phyloP scores from a whole-genome alignment of 2,888 invertebrate species.

The Acrobasis repandana region DNA sequence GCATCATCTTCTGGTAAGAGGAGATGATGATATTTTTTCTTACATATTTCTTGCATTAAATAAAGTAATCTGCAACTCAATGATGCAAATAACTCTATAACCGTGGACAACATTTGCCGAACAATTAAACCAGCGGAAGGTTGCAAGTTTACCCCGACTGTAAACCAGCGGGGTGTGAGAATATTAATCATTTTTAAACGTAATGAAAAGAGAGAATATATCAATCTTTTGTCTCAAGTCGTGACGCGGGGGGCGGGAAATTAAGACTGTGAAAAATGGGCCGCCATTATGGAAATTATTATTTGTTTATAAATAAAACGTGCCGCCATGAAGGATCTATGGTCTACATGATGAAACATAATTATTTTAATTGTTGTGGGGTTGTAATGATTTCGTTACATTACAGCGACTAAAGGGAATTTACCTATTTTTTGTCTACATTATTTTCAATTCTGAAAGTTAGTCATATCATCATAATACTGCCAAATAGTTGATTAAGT shows the following conservation, averaged over 20 bases:
- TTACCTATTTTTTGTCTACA: too few species aligned
- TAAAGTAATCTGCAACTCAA: background rate
- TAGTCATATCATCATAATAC: too few species aligned
- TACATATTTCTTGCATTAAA: background rate
- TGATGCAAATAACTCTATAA: slow-evolving; percentile 14
- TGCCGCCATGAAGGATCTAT: slow-evolving; percentile 34
- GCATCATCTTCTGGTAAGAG: too few species aligned
- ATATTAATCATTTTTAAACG: slow-evolving; percentile 69
- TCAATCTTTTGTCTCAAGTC: slow-evolving; percentile 75
- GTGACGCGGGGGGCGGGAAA: slow-evolving; percentile 56
- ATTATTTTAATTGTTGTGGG: slow-evolving; percentile 1
- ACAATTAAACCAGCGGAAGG: slow-evolving; percentile 17
- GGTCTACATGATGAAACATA: slow-evolving; percentile 14
- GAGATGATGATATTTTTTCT: too few species aligned
- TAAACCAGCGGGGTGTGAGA: slow-evolving; percentile 45
- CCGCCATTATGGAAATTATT: slow-evolving; percentile 70
- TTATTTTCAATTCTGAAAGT: too few species aligned
- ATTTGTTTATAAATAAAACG: slow-evolving; percentile 69
- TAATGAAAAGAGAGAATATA: slow-evolving; percentile 74
- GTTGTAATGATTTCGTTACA: background rate
- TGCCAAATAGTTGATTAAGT: too few species aligned
- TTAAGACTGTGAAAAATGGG: slow-evolving; percentile 72
- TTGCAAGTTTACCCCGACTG: slow-evolving; percentile 15
- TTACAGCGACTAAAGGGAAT: background rate
- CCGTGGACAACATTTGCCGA: slow-evolving; percentile 22